Evolutionary conservation across 2,797 vertebrate species (phyloP), one percentile per base, ranked within the genome.

Genomic region (Zonotrichia albicollis): DNA sequence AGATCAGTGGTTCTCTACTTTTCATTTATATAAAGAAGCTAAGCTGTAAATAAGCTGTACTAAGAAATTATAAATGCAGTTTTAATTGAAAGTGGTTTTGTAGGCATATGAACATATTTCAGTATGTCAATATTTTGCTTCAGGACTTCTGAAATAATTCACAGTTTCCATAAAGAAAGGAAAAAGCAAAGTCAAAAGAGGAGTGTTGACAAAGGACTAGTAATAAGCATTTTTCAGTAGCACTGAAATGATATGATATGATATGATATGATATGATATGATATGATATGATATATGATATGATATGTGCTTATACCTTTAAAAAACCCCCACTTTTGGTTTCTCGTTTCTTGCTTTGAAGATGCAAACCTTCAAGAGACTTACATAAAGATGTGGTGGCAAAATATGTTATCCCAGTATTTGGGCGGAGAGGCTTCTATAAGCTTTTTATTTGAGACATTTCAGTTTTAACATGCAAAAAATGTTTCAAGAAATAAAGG

Each of bases 311-410:
- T 81, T 48, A 22, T 32, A 30, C 6, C 14, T 43, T 51, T 6
- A 8, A 40, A 50, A 9, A 6, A 1, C 1, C 2, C 2, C 5
- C 2, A 9, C 2, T 26, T 77, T n/a, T 9, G 2, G 2, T 67
- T 78, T 84, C 46, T n/a, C 93, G 26, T n/a, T 87, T 87, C 58
- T 72, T 83, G 5, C 29, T 80, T 73, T 66, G 38, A 76, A 48
- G 21, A 64, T 34, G 8, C 12, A 55, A 8, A 68, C 13, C 9
- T 57, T 67, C 45, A 71, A 32, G n/a, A 77, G 1, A 21, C 7
- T 18, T 22, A 25, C 4, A 60, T 43, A 75, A 73, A 57, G 8
- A 30, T 3, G 36, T 2, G 3, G 8, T 79, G 14, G 30, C 17
- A 73, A 82, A 84, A 78, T 50, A 2, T 45, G 11, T 75, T 85